Conservation (phyloP, 2,888 invertebrate species). For the Agrotis ipsilon region DNA sequence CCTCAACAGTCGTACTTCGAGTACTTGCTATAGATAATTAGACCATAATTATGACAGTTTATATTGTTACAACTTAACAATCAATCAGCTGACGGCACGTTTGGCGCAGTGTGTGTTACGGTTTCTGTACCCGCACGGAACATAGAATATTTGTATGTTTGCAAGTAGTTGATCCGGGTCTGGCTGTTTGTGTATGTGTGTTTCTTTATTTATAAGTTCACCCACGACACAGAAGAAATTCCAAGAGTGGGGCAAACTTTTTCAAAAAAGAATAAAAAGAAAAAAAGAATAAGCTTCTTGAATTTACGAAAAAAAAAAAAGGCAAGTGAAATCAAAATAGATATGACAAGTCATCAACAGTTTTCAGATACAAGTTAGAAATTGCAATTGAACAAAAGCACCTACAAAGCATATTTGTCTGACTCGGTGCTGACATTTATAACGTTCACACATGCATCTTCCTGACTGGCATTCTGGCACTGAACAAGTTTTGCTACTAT, state of each 20-base stretch:
- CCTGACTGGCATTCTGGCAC: constrained; percentile 31
- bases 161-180: too few relatives aligned
- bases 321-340: too few relatives aligned
- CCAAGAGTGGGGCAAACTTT: too few relatives aligned
- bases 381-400: constrained; percentile 12
- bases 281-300: too few relatives aligned
- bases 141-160: too few relatives aligned
- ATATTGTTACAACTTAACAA: neutral
- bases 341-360: neutral
- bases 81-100: neutral
- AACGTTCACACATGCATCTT: constrained; percentile 25
- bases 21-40: neutral
- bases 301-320: too few relatives aligned
- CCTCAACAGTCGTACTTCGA: neutral
- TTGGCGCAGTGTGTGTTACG: too few relatives aligned
- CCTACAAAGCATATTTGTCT: constrained; percentile 9
- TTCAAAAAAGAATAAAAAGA: too few relatives aligned
- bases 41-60: neutral
- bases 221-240: too few relatives aligned
- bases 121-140: too few relatives aligned
- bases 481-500: constrained; percentile 46
- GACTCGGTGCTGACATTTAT: constrained; percentile 32
- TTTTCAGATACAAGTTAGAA: neutral
- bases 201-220: too few relatives aligned
- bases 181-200: too few relatives aligned